These are phyloP conservation scores for Hippocampus mohnikei DNA, from an alignment of 2,113 vertebrate species.

Conservation along the genomic window DNA sequence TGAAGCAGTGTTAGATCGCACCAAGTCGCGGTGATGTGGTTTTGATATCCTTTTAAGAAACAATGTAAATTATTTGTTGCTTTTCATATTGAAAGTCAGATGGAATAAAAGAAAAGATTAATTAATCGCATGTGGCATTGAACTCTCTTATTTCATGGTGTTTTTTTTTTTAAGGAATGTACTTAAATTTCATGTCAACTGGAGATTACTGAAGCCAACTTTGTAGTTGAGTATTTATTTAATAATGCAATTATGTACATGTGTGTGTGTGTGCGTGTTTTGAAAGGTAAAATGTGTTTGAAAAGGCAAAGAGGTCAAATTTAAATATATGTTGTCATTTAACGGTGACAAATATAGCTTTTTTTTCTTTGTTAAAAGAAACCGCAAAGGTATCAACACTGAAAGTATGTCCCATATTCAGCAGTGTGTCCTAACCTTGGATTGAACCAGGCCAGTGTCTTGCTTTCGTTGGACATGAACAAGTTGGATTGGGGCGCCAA, in stretches of 20 bases:
- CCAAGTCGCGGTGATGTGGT: background rate
- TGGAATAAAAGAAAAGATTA: constrained; percentile 32
- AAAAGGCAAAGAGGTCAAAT: background rate
- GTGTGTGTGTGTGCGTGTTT: constrained; percentile 36
- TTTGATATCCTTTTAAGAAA: constrained; percentile 41
- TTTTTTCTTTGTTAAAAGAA: background rate
- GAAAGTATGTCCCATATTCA: too few species aligned
- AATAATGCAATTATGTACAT: background rate
- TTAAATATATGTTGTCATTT: background rate
- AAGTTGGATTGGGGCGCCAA: constrained; percentile 59
- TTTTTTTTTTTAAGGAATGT: background rate
- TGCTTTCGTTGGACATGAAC: constrained; percentile 63
- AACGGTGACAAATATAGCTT: background rate
- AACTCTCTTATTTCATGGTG: background rate
- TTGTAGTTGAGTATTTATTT: background rate
- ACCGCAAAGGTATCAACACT: too few species aligned
- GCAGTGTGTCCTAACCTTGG: constrained; percentile 52
- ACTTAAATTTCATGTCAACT: background rate
- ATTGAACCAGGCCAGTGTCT: constrained; percentile 77
- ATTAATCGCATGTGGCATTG: background rate
- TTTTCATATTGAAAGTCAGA: constrained; percentile 44
- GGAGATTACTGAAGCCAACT: too few species aligned
- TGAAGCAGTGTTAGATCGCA: background rate
- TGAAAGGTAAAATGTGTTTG: background rate
- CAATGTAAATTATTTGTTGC: constrained; percentile 25